Conservation (phyloP, 2,888 invertebrate species). For the Nycteola revayana region DNA sequence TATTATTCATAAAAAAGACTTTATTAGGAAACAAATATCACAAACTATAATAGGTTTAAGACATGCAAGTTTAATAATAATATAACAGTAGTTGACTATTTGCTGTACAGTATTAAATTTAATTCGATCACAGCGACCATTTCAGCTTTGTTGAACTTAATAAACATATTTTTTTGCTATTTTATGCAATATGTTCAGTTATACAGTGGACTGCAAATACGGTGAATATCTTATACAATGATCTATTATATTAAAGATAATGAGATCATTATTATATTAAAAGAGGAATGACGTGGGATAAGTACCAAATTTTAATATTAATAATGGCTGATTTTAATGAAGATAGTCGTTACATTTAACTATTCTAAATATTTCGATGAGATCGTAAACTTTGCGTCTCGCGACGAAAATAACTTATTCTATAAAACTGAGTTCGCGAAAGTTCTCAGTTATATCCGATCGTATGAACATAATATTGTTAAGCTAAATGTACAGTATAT, state of each 20-base stretch:
- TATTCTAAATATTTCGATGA: slow-evolving; percentile 31
- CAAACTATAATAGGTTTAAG: too few relatives aligned
- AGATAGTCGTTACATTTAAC: slow-evolving; percentile 4
- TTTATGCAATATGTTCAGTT: slow-evolving; percentile 8
- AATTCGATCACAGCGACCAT: slow-evolving; percentile 31
- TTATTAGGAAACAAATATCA: slow-evolving; percentile 24
- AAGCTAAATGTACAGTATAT: too few relatives aligned
- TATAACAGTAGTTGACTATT: slow-evolving; percentile 17
- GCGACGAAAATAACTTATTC: slow-evolving; percentile 10
- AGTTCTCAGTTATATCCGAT: too few relatives aligned
- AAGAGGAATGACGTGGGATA: slow-evolving; percentile 24
- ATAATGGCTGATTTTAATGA: slow-evolving; percentile 11
- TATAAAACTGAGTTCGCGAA: slow-evolving; percentile 11
- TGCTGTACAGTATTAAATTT: slow-evolving; percentile 14
- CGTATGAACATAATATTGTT: too few relatives aligned
- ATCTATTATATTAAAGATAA: slow-evolving; percentile 21
- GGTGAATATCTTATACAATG: slow-evolving; percentile 24
- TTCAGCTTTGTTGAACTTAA: slow-evolving; percentile 34
- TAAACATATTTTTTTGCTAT: slow-evolving; percentile 22
- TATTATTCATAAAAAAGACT: slow-evolving; percentile 8
- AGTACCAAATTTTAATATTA: slow-evolving; percentile 11
- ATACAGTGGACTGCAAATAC: slow-evolving; percentile 13
- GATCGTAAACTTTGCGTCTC: slow-evolving; percentile 30
- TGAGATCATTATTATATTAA: slow-evolving; percentile 28
- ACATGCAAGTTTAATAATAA: slow-evolving; percentile 19